Conservation (phyloP, 2,797 vertebrate genomes). For the Ceryle rudis region DNA sequence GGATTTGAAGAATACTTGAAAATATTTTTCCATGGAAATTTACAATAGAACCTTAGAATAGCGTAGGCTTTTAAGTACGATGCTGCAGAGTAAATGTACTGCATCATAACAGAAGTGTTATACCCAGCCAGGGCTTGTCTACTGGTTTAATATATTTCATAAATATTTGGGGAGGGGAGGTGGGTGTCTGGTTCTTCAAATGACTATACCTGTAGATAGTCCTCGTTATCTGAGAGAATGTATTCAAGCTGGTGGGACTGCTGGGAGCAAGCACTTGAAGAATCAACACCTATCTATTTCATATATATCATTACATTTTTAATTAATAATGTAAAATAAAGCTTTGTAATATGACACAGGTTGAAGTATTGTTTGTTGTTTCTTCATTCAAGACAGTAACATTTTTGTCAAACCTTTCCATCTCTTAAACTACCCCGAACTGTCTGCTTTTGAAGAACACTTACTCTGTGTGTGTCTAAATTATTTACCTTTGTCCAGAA, state of each 20-base stretch:
- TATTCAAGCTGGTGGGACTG: not conserved
- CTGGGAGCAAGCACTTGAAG: not conserved
- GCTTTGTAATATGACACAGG: not conserved
- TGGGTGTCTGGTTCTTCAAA: not conserved
- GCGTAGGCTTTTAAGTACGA: not conserved
- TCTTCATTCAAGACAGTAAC: not conserved
- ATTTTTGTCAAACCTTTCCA: not conserved
- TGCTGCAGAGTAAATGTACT: not conserved
- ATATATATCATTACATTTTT: not conserved
- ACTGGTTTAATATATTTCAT: not conserved
- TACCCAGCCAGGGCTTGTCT: not conserved
- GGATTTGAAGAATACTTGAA: not conserved
- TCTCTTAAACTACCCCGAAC: not conserved
- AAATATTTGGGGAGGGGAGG: not conserved
- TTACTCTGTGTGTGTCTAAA: not conserved
- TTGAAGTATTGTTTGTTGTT: not conserved
- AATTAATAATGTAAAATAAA: not conserved
- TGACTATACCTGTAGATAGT: not conserved
- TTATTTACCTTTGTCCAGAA: not conserved
- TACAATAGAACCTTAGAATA: not conserved
- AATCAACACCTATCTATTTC: not conserved
- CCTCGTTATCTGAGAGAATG: not conserved
- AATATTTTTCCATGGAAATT: not conserved
- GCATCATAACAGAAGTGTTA: not conserved
- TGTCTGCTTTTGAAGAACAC: not conserved